Evolutionary conservation across 1,140 invertebrate genomes (phyloP), one percentile per base, ranked within the genome.

Genomic region (Eriosoma lanigerum): DNA sequence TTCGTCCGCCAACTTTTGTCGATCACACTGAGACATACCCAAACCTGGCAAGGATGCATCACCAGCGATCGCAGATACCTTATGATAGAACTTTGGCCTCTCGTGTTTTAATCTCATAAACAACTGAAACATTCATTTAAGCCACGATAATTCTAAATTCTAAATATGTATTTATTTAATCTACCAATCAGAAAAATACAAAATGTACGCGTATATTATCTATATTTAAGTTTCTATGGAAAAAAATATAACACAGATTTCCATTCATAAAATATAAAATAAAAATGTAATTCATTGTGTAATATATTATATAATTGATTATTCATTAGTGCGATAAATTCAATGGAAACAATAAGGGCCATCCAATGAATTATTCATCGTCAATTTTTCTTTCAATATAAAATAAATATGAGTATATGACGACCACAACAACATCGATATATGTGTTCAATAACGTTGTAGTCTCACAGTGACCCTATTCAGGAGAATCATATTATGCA

Each of bases 31-130:
- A 1, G 86, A 86, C 3, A 91, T 85, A 0, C 89, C 89, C 9
- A 91, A 84, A 19, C 84, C 85, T 19, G 86, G 85, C 21, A 84
- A 81, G 15, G 86, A 85, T 52, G 88, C 88, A 60, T 91, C 89
- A 1, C 91, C 91, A 29, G 87, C 87, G 46, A 92, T 87, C 0
- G 78, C 82, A 3, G 80, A 75, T 50, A 83, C 68, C 73, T 83
- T 83, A 83, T 90, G 88, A 21, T 89, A 85, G 85, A 90, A 93
- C 85, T 92, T 91, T 0, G 84, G 84, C 26, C 75, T 56, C 66
- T 83, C 82, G 26, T 83, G 81, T 58, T 83, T 82, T 60, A 84
- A 64, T 21, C 82, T 80, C 52, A 81, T 83, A 32, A 83, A 84
- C 26, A 84, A 75, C 84, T 84, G 81, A 8, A 82, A 83, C 29